Evolutionary conservation across 2,797 vertebrate species (phyloP), one percentile per base, ranked within the genome.

Genomic region (Lacerta bilineata): DNA sequence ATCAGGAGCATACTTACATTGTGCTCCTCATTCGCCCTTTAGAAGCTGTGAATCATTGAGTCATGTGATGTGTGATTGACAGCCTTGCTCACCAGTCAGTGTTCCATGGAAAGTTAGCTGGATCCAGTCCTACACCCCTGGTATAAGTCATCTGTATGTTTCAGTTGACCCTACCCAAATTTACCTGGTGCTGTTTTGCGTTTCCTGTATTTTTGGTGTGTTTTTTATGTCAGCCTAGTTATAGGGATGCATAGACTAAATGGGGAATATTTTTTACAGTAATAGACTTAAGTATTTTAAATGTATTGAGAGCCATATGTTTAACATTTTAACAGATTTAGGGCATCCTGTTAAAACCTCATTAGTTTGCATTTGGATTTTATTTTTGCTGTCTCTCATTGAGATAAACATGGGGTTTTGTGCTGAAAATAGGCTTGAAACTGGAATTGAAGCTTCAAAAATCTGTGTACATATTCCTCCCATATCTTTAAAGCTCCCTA

Each of bases 271-370:
- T 64, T 50, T 36, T 76, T 41, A 41, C 15, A 86, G 75, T n/a
- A 85, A 4, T 59, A 91, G 71, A 90, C 88, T 71, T 81, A 78
- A 80, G 10, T 68, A 9, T 41, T 86, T 85, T 29, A 80, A 80
- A 15, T 64, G 11, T 41, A 86, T 85, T 29, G 43, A 83, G 87
- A 91, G 43, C 36, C 83, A 55, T 0, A 0, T 46, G 46, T 89
- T 88, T 61, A 89, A 55, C 59, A 69, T 61, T 89, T 91, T 89
- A 90, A 76, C 79, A 91, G 74, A 83, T 91, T 91, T 93, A 93
- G n/a, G 59, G 88, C 9, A 91, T 5, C 76, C 69, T 77, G 55
- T 80, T 88, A 90, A 89, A 91, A 88, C 69, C 82, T 93, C 77
- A 83, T 87, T 87, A 83, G 82, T 36, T 87, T 61, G 50, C 33